These are phyloP conservation scores for Musca vetustissima DNA, from an alignment of 1,140 invertebrate species.

Conservation along the genomic window DNA sequence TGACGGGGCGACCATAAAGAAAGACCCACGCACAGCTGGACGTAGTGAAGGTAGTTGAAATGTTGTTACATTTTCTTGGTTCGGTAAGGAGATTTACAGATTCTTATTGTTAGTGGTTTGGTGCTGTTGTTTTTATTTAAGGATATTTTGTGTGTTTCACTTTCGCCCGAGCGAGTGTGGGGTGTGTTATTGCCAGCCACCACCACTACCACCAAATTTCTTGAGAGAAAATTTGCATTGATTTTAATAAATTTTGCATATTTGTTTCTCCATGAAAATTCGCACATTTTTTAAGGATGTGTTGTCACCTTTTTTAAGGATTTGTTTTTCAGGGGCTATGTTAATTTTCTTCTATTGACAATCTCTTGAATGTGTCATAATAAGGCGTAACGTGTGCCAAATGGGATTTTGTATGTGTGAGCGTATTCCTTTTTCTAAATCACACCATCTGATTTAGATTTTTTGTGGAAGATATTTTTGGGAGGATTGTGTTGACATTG, in stretches of 20 bases:
- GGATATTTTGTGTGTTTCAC: slow-evolving; percentile 1
- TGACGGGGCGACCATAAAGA: not conserved
- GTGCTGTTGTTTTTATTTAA: too few species aligned
- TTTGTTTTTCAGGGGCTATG: slow-evolving; percentile 5
- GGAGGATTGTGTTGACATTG: not conserved
- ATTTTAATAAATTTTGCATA: slow-evolving; percentile 7
- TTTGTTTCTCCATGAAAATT: not conserved
- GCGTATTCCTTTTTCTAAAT: not conserved
- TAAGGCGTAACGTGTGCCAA: slow-evolving; percentile 14
- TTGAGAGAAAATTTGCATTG: not conserved
- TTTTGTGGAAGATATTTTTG: not conserved
- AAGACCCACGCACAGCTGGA: slow-evolving; percentile 20
- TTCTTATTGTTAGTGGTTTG: too few species aligned
- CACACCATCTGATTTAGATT: not conserved
- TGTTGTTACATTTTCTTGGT: not conserved
- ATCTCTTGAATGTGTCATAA: slow-evolving; percentile 20
- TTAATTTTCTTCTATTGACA: slow-evolving; percentile 20
- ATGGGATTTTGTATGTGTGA: not conserved
- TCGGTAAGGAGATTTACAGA: too few species aligned
- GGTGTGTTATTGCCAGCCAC: too few species aligned
- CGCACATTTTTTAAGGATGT: slow-evolving; percentile 1
- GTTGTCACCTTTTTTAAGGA: slow-evolving; percentile 15
- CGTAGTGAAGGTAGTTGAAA: not conserved
- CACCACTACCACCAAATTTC: too few species aligned
- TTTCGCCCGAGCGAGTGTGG: too few species aligned